Conservation (phyloP, 2,113 vertebrate species). For the Scortum barcoo region DNA sequence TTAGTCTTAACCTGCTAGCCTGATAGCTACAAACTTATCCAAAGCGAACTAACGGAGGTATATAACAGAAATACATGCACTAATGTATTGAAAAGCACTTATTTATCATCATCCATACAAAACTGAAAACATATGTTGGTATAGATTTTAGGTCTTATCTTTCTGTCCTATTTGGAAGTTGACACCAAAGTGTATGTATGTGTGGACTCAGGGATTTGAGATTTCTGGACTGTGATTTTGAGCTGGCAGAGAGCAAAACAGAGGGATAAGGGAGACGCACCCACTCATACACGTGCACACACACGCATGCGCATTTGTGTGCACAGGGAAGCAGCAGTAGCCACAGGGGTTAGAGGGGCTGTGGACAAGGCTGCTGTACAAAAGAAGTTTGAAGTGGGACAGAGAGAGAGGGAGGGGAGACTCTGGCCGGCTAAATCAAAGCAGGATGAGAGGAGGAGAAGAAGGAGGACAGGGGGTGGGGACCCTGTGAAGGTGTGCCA, state of each 20-base stretch:
- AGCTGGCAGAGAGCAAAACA: constrained; percentile 29
- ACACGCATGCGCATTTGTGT: constrained; percentile 50
- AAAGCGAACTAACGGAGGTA: neutral
- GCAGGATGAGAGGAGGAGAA: constrained; percentile 67
- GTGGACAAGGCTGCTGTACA: constrained; percentile 58
- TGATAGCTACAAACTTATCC: neutral
- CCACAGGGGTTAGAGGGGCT: constrained; percentile 63
- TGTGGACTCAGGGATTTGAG: constrained; percentile 18
- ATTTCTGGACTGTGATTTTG: constrained; percentile 34
- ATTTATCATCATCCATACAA: neutral
- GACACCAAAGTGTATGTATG: neutral
- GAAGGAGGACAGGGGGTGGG: constrained; percentile 45
- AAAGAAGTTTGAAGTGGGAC: constrained; percentile 78
- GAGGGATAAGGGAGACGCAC: constrained; percentile 2
- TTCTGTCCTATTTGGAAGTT: neutral
- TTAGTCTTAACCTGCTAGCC: neutral
- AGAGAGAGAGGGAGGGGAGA: constrained; percentile 62
- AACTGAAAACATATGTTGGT: neutral
- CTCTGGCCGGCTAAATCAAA: constrained; percentile 78
- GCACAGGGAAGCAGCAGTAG: constrained; percentile 56
- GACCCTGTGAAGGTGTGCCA: constrained; percentile 81
- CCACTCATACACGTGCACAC: constrained; percentile 25
- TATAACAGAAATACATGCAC: neutral
- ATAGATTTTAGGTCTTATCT: neutral
- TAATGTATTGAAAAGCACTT: neutral